Percentiles rank a stretch among this genome's conserved stretches.
Evolutionary conservation across 2,113 vertebrate species (phyloP).

Genomic region (Eulacestoma nigropectus): DNA sequence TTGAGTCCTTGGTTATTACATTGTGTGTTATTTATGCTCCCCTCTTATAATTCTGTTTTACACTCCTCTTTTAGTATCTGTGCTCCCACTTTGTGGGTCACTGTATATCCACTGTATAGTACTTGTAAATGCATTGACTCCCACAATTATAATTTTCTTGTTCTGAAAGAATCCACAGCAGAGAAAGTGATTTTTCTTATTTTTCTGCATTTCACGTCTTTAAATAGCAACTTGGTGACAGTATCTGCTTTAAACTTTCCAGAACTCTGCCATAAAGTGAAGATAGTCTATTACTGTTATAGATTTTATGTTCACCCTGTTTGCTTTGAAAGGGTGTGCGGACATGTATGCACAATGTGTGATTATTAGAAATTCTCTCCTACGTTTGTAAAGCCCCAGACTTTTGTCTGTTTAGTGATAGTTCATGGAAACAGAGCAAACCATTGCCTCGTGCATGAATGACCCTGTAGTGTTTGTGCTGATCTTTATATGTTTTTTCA

Average conservation of each 20-base stretch:
- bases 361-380: slow-evolving; percentile 13
- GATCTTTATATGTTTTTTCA: slow-evolving; percentile 2
- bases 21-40: slow-evolving; percentile 14
- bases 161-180: neutral
- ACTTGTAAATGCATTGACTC: neutral
- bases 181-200: slow-evolving; percentile 11
- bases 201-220: neutral
- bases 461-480: slow-evolving; percentile 5
- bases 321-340: neutral
- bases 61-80: neutral
- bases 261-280: neutral
- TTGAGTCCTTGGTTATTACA: neutral
- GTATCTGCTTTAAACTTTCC: slow-evolving; percentile 11
- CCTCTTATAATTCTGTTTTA: neutral
- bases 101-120: neutral
- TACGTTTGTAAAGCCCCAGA: neutral
- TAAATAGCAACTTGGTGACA: neutral
- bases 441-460: neutral
- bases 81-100: neutral
- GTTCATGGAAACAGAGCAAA: neutral
- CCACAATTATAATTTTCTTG: neutral
- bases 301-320: neutral
- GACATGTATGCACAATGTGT: neutral
- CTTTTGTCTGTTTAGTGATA: neutral
- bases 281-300: neutral